Evolutionary conservation across 2,797 vertebrate genomes (phyloP).

Genomic region (Moxostoma hubbsi): DNA sequence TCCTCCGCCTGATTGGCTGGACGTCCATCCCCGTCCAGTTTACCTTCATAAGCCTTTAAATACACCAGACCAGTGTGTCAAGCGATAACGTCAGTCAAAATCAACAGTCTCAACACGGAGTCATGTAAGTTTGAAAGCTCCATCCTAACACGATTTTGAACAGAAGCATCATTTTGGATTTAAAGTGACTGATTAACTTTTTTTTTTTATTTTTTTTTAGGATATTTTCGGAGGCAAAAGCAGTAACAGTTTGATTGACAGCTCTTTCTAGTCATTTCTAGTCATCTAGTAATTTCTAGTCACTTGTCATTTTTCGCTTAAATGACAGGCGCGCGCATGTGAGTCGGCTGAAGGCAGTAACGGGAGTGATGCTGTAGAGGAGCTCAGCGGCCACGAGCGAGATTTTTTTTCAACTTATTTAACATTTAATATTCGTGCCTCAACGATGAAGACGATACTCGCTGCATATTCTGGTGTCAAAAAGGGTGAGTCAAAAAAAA

Average conservation of each 20-base stretch:
- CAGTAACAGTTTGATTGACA: conserved; percentile 3
- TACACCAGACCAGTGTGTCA: conserved; percentile 10
- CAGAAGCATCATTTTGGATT: background rate
- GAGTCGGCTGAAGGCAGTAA: conserved; percentile 54
- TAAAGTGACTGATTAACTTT: background rate
- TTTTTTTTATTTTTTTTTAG: background rate
- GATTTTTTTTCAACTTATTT: background rate
- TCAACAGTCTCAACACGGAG: background rate
- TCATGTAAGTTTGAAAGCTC: too few species aligned
- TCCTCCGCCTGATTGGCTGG: conserved; percentile 51
- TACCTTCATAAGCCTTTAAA: conserved; percentile 44
- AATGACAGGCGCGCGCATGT: conserved; percentile 52
- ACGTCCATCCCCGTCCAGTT: conserved; percentile 6
- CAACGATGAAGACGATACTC: conserved; percentile 92
- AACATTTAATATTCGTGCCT: conserved; percentile 6
- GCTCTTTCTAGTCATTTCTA: conserved; percentile 60
- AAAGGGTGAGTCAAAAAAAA: conserved; percentile 75
- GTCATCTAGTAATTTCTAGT: background rate
- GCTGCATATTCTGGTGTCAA: conserved; percentile 92
- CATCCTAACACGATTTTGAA: background rate
- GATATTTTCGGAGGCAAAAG: background rate
- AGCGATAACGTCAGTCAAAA: background rate
- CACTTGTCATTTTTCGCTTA: conserved; percentile 53
- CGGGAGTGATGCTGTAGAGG: conserved; percentile 61
- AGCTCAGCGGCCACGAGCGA: conserved; percentile 26